These are phyloP conservation scores for Papilio protenor DNA, from an alignment of 2,888 invertebrate genomes.

Conservation along the genomic window DNA sequence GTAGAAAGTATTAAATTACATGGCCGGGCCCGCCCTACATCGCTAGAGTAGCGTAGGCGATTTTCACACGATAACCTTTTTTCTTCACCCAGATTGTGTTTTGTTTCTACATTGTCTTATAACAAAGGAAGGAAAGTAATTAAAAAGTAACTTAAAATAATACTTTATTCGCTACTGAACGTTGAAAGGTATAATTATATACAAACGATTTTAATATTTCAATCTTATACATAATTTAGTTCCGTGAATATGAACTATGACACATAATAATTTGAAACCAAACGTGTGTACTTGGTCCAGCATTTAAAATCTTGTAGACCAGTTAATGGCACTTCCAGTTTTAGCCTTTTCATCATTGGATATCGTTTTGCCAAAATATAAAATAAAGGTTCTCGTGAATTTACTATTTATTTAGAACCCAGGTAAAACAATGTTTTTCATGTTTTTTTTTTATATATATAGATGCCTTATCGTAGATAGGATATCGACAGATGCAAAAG, in stretches of 20 bases:
- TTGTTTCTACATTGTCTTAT: conserved; percentile 65
- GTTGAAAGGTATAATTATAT: conserved; percentile 27
- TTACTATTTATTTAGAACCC: background rate
- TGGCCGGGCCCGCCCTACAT: conserved; percentile 61
- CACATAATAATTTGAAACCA: too few relatives aligned
- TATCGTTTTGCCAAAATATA: too few relatives aligned
- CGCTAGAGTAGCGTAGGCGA: conserved; percentile 58
- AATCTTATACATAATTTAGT: too few relatives aligned
- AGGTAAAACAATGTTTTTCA: background rate
- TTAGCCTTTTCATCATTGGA: too few relatives aligned
- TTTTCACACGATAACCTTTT: conserved; percentile 75
- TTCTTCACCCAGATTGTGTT: conserved; percentile 56
- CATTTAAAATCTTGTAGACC: too few relatives aligned
- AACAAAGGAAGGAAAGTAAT: conserved; percentile 49
- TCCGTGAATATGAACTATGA: too few relatives aligned
- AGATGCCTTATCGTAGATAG: conserved; percentile 1
- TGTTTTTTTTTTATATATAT: background rate
- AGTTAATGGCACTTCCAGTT: too few relatives aligned
- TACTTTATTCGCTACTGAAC: conserved; percentile 29
- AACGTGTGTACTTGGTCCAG: too few relatives aligned
- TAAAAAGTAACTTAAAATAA: conserved; percentile 28
- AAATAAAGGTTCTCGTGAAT: background rate
- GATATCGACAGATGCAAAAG: conserved; percentile 1
- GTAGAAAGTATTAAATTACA: conserved; percentile 79
- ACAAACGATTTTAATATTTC: background rate